Evolutionary conservation across 2,797 vertebrate genomes (phyloP), one percentile per base, ranked within the genome.

Genomic region (Petrocephalus schoutedeni): DNA sequence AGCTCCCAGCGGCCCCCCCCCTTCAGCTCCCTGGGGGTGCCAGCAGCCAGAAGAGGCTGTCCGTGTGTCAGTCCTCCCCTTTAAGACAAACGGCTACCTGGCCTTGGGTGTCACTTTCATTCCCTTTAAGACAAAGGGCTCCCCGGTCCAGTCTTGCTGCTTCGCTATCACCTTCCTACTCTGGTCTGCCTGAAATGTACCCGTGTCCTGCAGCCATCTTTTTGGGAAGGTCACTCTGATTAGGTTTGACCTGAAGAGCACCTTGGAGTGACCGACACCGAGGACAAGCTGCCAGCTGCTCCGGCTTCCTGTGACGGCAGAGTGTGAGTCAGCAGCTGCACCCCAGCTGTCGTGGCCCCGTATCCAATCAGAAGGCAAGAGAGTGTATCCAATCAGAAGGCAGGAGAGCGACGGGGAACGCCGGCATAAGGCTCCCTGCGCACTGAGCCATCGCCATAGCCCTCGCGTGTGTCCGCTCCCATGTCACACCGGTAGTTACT

Each of bases 211-310:
- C 28, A 28, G 28, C 28, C 28, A 28, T 28, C 28, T 54, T 77
- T 56, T 53, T 14, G 82, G 19, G 82, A 84, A 56, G 82, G 82
- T 54, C 19, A 54, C 28, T 56, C 51, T 14, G 4, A 84, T 56
- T 53, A n/a, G 53, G 19, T 80, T 10, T 49, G 74, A 16, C 67
- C 32, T 41, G 67, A 71, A 71, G 36, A 7, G 67, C n/a, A 7
- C 36, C 74, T 80, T 16, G n/a, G 74, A 21, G 41, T 49, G 41
- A 80, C 19, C 28, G 7, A 87, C 86, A 85, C 87, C 74, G 4
- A 89, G 92, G 92, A 94, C 92, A 92, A 90, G 83, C 32, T 88
- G 89, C 92, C 94, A 94, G 95, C 94, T 94, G 95, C 92, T 91
- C 80, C 88, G 89, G 91, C 92, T 74, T 88, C 92, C 91, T 90